Conservation (phyloP, 2,888 invertebrate genomes). For the Prenolepis imparis region DNA sequence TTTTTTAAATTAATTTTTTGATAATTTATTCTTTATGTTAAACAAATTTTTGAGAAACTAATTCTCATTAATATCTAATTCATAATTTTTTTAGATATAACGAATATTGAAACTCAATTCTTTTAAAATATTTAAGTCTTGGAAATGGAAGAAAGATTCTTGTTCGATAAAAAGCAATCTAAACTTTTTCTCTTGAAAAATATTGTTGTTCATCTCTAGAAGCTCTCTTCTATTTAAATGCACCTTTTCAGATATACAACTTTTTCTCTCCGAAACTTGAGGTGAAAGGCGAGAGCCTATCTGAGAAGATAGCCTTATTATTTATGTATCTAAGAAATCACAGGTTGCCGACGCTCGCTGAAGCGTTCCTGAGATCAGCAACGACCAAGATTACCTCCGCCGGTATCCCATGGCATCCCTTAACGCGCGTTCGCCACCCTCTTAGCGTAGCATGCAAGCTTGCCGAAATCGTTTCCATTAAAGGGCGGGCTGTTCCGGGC, state of each 20-base stretch:
- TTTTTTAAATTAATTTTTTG: neutral
- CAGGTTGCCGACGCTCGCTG: neutral
- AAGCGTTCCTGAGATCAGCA: conserved; percentile 24
- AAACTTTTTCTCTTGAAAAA: neutral
- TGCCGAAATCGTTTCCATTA: conserved; percentile 60
- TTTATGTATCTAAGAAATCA: conserved; percentile 34
- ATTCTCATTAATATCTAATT: neutral
- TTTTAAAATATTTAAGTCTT: neutral
- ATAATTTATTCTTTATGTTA: neutral
- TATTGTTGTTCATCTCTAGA: neutral
- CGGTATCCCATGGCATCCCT: conserved; percentile 23
- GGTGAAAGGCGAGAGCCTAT: neutral
- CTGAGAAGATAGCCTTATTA: neutral
- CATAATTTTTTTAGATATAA: neutral
- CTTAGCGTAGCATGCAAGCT: conserved; percentile 40
- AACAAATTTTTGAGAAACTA: neutral
- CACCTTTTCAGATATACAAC: neutral
- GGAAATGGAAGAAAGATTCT: neutral
- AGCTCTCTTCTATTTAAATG: conserved; percentile 2
- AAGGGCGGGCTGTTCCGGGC: conserved; percentile 54
- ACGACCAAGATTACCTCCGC: conserved; percentile 21
- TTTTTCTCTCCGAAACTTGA: neutral
- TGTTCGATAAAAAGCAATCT: neutral
- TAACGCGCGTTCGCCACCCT: conserved; percentile 22
- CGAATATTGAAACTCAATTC: neutral